A percentile compares a stretch with the other conserved stretches of the same genome.
These are phyloP conservation scores for Rhynchotus rufescens DNA, from an alignment of 2,797 vertebrate species.

Conservation along the genomic window DNA sequence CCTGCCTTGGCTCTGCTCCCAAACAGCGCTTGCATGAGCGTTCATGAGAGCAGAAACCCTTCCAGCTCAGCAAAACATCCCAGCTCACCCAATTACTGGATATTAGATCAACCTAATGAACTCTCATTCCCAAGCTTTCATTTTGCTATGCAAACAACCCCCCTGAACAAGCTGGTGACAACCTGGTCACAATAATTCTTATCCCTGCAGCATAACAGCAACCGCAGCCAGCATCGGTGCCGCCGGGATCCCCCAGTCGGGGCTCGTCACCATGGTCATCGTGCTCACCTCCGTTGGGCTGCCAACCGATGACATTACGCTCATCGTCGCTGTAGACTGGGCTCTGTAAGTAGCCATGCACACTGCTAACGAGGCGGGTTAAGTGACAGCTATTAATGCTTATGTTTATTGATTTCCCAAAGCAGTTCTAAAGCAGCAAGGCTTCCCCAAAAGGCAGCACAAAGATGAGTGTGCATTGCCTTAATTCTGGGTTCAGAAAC, in stretches of 20 bases:
- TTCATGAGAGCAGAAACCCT: no score
- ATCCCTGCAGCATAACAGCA: slow-evolving; percentile 87
- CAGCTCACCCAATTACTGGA: not conserved
- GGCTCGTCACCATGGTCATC: slow-evolving; percentile 92
- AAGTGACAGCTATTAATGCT: accelerated
- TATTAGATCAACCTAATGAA: not conserved
- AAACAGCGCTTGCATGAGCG: no score
- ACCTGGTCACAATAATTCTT: accelerated
- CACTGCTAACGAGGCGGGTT: accelerated
- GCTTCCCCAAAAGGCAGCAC: no score
- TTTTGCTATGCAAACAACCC: not conserved
- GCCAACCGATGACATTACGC: slow-evolving; percentile 90
- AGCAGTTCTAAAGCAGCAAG: not conserved
- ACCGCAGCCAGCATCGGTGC: slow-evolving; percentile 92
- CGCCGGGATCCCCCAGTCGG: slow-evolving; percentile 90
- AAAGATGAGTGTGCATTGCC: accelerated
- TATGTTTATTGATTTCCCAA: not conserved
- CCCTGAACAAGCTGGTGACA: no score
- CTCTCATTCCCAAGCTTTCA: not conserved
- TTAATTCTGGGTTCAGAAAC: not conserved
- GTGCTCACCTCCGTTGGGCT: slow-evolving; percentile 91
- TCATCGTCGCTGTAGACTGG: slow-evolving; percentile 91
- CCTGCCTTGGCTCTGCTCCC: no score
- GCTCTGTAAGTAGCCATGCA: slow-evolving; percentile 83
- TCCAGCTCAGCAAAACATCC: no score